Evolutionary conservation across 1,140 invertebrate species (phyloP), one percentile per base, ranked within the genome.

Genomic region (Ruditapes philippinarum): DNA sequence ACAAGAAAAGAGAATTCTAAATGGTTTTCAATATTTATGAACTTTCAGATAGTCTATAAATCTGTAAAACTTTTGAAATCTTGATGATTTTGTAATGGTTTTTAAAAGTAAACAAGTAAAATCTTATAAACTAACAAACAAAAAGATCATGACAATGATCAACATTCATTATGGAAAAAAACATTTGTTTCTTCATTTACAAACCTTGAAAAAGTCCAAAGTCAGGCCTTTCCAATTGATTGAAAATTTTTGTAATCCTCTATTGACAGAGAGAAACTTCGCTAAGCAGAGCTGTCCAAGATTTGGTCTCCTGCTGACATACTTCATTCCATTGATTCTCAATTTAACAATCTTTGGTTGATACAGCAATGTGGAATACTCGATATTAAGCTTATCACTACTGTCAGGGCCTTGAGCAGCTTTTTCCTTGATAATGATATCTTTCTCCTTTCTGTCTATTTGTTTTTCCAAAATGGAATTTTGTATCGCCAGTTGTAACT

Each of bases 141-240:
- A 60, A 11, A 14, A n/a, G 5, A 60, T 28, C 57, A n/a, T 60
- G 5, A 17, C 14, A n/a, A 17, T 12, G 57, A 7, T 60, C n/a
- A 12, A 60, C 45, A 49, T 49, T 7, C 45, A 49, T 49, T 49
- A 7, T 17, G 45, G 17, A 7, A 49, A 17, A 49, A 7, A 49
- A 49, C 45, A 11, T 49, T 49, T 49, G 17, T 11, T 17, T 7
- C 7, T 49, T 17, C 17, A 19, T 19, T 22, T 57, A 57, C 57
- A 45, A 51, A 83, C 81, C 62, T 22, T 40, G n/a, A 86, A 76
- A 74, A 31, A 62, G 25, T 86, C 68, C 33, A 28, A 22, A 60
- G 83, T 76, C 4, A 86, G 54, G 17, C 73, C 70, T 45, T 86
- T 86, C 83, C 83, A 86, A 14, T 25, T 28, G 12, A 86, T 54